Evolutionary conservation across 2,113 vertebrate genomes (phyloP).

Genomic region (Ceyx melanurus): DNA sequence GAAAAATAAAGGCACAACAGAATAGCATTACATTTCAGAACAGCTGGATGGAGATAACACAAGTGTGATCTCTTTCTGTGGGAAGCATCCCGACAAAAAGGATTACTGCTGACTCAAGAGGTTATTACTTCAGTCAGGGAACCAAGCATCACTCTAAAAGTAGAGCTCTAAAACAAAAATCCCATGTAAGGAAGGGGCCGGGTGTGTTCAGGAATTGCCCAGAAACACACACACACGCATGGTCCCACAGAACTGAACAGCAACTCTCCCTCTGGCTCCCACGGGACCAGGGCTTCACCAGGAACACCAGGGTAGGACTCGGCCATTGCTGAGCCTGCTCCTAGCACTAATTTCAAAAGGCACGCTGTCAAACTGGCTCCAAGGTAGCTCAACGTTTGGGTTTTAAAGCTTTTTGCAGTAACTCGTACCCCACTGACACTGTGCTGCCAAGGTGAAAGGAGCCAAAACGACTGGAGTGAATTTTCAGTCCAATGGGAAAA

Average conservation of each 20-base stretch:
- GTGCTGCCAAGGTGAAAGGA: background rate
- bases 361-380: background rate
- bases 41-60: constrained; percentile 28
- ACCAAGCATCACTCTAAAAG: background rate
- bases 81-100: constrained; percentile 33
- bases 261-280: background rate
- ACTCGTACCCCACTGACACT: background rate
- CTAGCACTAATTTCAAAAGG: background rate
- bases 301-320: background rate
- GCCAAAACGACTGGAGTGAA: background rate
- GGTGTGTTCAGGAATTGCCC: background rate
- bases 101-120: background rate
- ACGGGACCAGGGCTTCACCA: background rate
- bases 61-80: background rate
- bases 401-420: background rate
- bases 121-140: background rate
- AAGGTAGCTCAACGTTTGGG: background rate
- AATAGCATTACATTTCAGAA: constrained; percentile 70
- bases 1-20: constrained; percentile 84
- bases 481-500: background rate
- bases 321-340: background rate
- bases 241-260: background rate
- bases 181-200: background rate
- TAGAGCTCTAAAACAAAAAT: background rate
- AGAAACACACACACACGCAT: background rate